Percentiles rank a stretch among this genome's conserved stretches.
Evolutionary conservation across 2,797 vertebrate species (phyloP).

Genomic region (Moxostoma hubbsi): DNA sequence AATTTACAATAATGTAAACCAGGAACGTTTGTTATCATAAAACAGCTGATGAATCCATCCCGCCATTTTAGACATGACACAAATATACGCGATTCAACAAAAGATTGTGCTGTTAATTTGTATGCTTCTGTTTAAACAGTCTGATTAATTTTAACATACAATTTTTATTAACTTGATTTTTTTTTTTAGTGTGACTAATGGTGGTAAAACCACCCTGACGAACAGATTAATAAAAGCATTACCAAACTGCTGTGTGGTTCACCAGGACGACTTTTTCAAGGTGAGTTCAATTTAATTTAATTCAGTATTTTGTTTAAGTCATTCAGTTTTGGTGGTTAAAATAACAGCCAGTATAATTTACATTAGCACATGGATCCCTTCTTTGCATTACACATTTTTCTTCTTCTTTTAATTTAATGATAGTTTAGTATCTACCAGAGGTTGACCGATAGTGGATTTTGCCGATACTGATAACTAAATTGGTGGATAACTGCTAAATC

Average conservation of each 20-base stretch:
- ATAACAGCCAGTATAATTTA: too few relatives aligned
- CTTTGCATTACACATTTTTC: too few relatives aligned
- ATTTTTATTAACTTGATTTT: background rate
- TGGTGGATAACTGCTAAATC: too few relatives aligned
- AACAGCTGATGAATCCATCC: slow-evolving; percentile 27
- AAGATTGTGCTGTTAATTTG: too few relatives aligned
- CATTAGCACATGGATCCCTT: too few relatives aligned
- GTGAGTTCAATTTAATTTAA: slow-evolving; percentile 69
- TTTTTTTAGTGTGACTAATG: slow-evolving; percentile 86
- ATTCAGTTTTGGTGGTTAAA: too few relatives aligned
- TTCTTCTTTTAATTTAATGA: too few relatives aligned
- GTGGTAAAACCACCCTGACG: slow-evolving; percentile 95
- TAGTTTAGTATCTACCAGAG: too few relatives aligned
- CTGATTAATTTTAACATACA: background rate
- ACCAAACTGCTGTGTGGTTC: slow-evolving; percentile 93
- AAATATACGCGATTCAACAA: background rate
- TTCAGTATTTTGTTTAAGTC: too few relatives aligned
- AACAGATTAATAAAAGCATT: slow-evolving; percentile 81
- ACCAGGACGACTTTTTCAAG: slow-evolving; percentile 97
- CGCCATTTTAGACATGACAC: slow-evolving; percentile 37
- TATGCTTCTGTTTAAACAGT: background rate
- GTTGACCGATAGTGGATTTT: too few relatives aligned
- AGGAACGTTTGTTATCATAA: background rate
- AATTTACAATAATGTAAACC: background rate
- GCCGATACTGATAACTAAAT: too few relatives aligned